Percentiles rank a stretch among this genome's conserved stretches.
These are phyloP conservation scores for Choreutis nemorana DNA, from an alignment of 2,888 invertebrate genomes.

Conservation along the genomic window DNA sequence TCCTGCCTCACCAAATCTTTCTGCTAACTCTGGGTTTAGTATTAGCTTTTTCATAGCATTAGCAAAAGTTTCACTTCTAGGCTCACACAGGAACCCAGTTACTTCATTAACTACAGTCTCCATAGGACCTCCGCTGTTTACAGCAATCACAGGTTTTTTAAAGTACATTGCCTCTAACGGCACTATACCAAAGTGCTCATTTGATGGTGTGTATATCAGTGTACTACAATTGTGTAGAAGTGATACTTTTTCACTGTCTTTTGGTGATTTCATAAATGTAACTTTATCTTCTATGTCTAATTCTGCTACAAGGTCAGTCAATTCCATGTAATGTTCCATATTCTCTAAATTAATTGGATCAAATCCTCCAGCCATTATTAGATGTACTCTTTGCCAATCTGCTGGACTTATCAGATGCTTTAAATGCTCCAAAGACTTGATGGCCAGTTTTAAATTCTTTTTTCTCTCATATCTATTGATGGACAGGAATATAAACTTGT, in stretches of 20 bases:
- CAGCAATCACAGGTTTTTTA: constrained; percentile 92
- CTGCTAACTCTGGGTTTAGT: constrained; percentile 64
- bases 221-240: constrained; percentile 80
- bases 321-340: constrained; percentile 81
- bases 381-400: constrained; percentile 74
- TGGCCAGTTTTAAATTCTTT: constrained; percentile 89
- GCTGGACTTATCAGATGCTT: constrained; percentile 55
- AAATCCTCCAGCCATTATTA: constrained; percentile 96
- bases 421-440: constrained; percentile 79
- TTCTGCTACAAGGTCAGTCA: constrained; percentile 71
- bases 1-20: constrained; percentile 79
- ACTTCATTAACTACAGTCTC: constrained; percentile 86
- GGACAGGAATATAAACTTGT: constrained; percentile 82
- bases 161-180: constrained; percentile 98
- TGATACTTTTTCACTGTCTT: constrained; percentile 83
- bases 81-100: constrained; percentile 83
- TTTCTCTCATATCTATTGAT: constrained; percentile 98
- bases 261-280: constrained; percentile 86
- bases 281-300: constrained; percentile 76
- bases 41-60: constrained; percentile 77
- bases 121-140: constrained; percentile 93
- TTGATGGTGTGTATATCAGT: constrained; percentile 93
- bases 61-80: constrained; percentile 76
- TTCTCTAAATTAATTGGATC: constrained; percentile 90
- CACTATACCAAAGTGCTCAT: constrained; percentile 99